Conservation (phyloP, 2,797 vertebrate species). For the Hippopotamyrus pictus region DNA sequence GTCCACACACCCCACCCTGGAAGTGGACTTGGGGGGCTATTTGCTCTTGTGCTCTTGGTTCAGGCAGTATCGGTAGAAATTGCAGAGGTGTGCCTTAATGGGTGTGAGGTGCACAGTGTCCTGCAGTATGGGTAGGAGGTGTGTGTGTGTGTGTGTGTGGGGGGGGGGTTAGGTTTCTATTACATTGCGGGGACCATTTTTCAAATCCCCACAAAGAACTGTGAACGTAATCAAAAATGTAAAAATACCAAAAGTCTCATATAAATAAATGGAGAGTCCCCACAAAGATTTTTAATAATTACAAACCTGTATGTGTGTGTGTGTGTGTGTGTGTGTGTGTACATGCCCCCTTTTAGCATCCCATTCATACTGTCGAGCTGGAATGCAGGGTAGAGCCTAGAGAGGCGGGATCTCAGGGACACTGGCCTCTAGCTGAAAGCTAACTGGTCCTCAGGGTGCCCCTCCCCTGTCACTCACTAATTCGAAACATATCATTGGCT, state of each 20-base stretch:
- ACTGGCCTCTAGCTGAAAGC: background rate
- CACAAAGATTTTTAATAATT: background rate
- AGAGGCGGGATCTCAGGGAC: background rate
- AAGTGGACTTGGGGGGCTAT: background rate
- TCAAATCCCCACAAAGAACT: background rate
- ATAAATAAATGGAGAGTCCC: background rate
- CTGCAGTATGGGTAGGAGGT: background rate
- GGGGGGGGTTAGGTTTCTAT: background rate
- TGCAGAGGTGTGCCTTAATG: background rate
- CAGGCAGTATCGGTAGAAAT: background rate
- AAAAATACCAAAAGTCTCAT: background rate
- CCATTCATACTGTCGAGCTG: background rate
- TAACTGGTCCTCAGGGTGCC: background rate
- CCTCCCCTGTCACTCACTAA: background rate
- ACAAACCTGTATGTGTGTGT: background rate
- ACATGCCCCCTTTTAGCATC: background rate
- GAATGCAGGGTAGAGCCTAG: background rate
- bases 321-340: background rate
- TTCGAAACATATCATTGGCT: background rate
- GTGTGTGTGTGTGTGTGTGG: background rate
- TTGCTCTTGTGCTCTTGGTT: background rate
- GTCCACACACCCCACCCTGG: background rate
- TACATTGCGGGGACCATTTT: background rate
- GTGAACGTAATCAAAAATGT: background rate
- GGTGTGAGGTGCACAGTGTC: background rate